Conservation (phyloP, 2,888 invertebrate genomes). For the Diogma glabrata region DNA sequence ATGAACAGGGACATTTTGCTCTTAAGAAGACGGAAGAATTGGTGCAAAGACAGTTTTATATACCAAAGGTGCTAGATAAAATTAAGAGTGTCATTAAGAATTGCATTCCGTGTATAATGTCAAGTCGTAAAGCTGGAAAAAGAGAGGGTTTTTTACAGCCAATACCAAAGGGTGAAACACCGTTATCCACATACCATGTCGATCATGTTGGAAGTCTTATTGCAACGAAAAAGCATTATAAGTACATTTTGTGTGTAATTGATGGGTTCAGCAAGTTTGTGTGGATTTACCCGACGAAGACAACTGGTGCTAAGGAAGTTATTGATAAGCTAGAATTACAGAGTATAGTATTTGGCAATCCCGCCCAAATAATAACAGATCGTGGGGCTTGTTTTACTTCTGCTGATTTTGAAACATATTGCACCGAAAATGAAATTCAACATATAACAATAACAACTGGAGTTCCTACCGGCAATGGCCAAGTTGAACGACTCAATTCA, state of each 20-base stretch:
- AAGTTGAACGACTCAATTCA: no score
- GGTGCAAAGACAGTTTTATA: conserved; percentile 22
- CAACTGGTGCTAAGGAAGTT: conserved; percentile 22
- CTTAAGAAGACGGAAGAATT: conserved; percentile 21
- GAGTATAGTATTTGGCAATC: conserved; percentile 27
- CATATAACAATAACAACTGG: conserved; percentile 22
- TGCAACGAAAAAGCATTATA: conserved; percentile 22
- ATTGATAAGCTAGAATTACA: conserved; percentile 23
- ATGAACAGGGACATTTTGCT: conserved; percentile 28
- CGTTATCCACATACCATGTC: no score
- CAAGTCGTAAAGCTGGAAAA: conserved; percentile 21
- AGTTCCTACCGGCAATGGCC: conserved; percentile 28
- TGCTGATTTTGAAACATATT: conserved; percentile 25
- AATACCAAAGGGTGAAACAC: conserved; percentile 24
- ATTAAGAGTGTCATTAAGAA: not conserved
- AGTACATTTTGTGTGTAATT: conserved; percentile 15
- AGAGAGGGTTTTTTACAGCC: conserved; percentile 25
- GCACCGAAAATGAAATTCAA: conserved; percentile 24
- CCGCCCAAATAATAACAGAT: conserved; percentile 25
- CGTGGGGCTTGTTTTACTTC: conserved; percentile 28
- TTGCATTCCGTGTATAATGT: conserved; percentile 10
- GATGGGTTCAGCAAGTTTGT: not conserved
- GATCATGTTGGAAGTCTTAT: conserved; percentile 27
- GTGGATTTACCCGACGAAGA: conserved; percentile 15
- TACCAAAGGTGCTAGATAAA: conserved; percentile 17